A percentile compares a stretch with the other conserved stretches of the same genome.
Evolutionary conservation across 2,797 vertebrate species (phyloP).

Genomic region (Parotocinclus haroldoi): DNA sequence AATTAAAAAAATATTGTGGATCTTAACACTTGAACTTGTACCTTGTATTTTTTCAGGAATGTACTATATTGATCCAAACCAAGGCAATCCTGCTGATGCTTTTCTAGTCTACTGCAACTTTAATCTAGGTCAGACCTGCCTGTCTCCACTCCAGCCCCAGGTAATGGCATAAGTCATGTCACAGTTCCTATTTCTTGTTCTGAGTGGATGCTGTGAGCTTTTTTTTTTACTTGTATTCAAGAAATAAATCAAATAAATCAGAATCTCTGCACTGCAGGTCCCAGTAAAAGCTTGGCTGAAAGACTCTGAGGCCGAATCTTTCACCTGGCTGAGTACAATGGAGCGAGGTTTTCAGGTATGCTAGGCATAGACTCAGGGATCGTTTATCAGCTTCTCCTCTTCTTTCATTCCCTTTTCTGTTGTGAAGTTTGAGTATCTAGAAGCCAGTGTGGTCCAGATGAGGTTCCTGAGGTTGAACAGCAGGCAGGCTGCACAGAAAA

Average conservation of each 20-base stretch:
- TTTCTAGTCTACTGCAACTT: slow-evolving; percentile 79
- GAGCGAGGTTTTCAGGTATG: slow-evolving; percentile 69
- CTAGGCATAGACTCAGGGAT: neutral
- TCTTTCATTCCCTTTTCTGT: slow-evolving; percentile 15
- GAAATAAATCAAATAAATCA: slow-evolving; percentile 6
- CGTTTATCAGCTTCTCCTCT: neutral
- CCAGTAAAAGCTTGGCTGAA: slow-evolving; percentile 77
- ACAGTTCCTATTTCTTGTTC: slow-evolving; percentile 3
- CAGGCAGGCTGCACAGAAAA: slow-evolving; percentile 64
- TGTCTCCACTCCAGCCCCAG: slow-evolving; percentile 67
- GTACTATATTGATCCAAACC: slow-evolving; percentile 83
- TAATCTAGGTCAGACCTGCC: slow-evolving; percentile 72
- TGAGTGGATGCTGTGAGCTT: neutral
- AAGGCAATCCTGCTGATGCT: slow-evolving; percentile 75
- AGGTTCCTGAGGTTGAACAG: slow-evolving; percentile 80
- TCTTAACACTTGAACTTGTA: no score
- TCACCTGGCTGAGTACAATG: slow-evolving; percentile 75
- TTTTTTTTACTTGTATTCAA: neutral
- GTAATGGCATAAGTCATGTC: slow-evolving; percentile 48
- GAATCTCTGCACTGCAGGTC: slow-evolving; percentile 57
- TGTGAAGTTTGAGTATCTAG: slow-evolving; percentile 73
- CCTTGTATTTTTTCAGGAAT: slow-evolving; percentile 61
- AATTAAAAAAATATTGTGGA: no score
- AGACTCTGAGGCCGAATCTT: slow-evolving; percentile 59
- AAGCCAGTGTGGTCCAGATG: slow-evolving; percentile 74